Base-by-base conservation (phyloP, 2,888 invertebrate species). In the Drosophila limbata region DNA sequence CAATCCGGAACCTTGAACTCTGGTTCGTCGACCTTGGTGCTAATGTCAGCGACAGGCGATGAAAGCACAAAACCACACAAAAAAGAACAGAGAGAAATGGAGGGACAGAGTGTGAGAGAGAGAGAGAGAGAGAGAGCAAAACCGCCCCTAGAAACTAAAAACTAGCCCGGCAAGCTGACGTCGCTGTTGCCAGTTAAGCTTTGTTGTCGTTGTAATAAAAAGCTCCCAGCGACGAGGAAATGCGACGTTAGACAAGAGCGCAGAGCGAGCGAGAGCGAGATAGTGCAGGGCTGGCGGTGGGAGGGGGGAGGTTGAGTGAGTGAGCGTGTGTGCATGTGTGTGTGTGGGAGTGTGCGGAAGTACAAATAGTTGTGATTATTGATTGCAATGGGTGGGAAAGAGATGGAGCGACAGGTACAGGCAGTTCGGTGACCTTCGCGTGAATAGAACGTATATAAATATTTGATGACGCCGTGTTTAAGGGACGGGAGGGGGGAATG, bases 11-110 rank as follows among this genome's bases (percentile, higher is more conserved):
- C 92, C 92, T 92, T 92, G 92, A 92, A 92, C 92, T 92, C 91
- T 91, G 84, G 90, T 91, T 92, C 92, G 92, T 91, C 92, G 92
- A 92, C 92, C 92, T 92, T 92, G 92, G 89, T 73, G 84, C 84
- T 88, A 90, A 90, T 90, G 90, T 90, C 90, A 91, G 78, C 72
- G 63, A 77, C 73, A 76, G 80, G 74, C 84, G 69, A 78, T 65
- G 70, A 84, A 83, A 88, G 82, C 83, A 69, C 71, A 69, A 52
- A 67, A 55, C 65, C 68, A 44, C 52, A 48, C 45, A 15, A 39
- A 48, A 53, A 33, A 48, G 28, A 65, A 67, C 11, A 42, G 57
- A 35, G 50, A 11, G 28, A 19, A 47, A 25, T 4, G 47, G 19
- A 51, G 25, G 13, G 50, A 31, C n/a, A 28, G 5, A n/a, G 48